Percentiles rank a stretch among this genome's conserved stretches.
Conservation (phyloP, 1,140 invertebrate genomes). For the Cotesia glomerata region DNA sequence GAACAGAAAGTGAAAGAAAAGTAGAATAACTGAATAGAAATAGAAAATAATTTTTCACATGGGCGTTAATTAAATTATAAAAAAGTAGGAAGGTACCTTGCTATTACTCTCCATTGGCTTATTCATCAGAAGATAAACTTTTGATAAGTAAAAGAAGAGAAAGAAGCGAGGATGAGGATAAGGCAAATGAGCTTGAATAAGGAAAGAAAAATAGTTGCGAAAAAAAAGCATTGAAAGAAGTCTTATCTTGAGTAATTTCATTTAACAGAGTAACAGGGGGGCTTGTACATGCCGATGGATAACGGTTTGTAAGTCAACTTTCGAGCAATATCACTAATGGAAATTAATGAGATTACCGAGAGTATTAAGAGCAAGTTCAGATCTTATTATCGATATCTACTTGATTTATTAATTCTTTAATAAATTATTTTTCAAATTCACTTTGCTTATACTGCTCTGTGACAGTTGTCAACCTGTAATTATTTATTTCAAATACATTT, state of each 20-base stretch:
- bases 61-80: conserved; percentile 19
- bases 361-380: conserved; percentile 13
- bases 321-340: conserved; percentile 25
- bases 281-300: neutral
- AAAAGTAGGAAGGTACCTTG: neutral
- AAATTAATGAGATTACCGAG: conserved; percentile 27
- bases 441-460: too few relatives aligned
- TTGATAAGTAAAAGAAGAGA: neutral
- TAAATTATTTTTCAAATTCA: neutral
- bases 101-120: conserved; percentile 10
- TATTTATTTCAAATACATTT: too few relatives aligned
- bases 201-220: too few relatives aligned
- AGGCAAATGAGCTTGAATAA: neutral
- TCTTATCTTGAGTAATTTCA: conserved; percentile 5
- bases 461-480: too few relatives aligned
- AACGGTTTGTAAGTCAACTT: neutral
- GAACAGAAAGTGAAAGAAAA: too few relatives aligned
- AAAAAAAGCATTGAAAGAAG: neutral
- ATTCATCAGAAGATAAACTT: neutral
- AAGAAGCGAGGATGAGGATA: neutral
- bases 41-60: too few relatives aligned
- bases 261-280: neutral
- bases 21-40: too few relatives aligned
- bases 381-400: conserved; percentile 25
- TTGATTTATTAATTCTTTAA: conserved; percentile 22